A percentile compares a stretch with the other conserved stretches of the same genome.
Conservation (phyloP, 2,888 invertebrate genomes). For the Drosophila birchii region DNA sequence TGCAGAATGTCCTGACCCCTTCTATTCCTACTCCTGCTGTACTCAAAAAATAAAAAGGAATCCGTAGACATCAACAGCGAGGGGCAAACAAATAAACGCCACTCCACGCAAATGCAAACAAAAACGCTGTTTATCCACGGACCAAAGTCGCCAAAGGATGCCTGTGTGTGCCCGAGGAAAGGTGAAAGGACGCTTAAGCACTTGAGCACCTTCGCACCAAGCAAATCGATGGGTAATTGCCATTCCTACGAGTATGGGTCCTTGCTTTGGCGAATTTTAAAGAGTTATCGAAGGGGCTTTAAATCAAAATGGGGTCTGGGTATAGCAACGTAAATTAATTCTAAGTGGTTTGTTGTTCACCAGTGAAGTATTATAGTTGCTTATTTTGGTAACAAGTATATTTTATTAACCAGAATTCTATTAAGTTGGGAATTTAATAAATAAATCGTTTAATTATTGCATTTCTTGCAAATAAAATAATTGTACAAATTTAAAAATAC, state of each 20-base stretch:
- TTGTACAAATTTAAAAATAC: neutral
- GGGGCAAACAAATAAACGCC: slow-evolving; percentile 29
- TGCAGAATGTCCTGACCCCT: slow-evolving; percentile 16
- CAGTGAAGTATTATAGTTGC: neutral
- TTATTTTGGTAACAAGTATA: neutral
- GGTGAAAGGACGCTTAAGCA: slow-evolving; percentile 63
- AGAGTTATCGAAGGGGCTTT: slow-evolving; percentile 2
- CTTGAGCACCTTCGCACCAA: slow-evolving; percentile 22
- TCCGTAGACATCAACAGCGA: slow-evolving; percentile 32
- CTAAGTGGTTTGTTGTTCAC: neutral
- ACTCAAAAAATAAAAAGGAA: neutral
- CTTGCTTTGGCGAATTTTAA: slow-evolving; percentile 15
- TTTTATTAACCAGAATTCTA: neutral
- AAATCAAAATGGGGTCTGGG: slow-evolving; percentile 5
- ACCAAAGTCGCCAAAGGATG: slow-evolving; percentile 23
- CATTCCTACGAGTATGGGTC: slow-evolving; percentile 1
- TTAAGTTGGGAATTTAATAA: neutral
- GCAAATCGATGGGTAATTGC: slow-evolving; percentile 52
- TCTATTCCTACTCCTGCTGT: neutral
- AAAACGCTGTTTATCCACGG: slow-evolving; percentile 45
- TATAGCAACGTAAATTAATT: neutral
- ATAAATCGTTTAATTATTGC: too few species aligned
- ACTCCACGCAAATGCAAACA: slow-evolving; percentile 54
- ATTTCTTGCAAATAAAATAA: neutral
- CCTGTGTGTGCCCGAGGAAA: slow-evolving; percentile 33